Conservation (phyloP, 53 echinoderm and acorn worm species). For the Holothuria leucospilota region DNA sequence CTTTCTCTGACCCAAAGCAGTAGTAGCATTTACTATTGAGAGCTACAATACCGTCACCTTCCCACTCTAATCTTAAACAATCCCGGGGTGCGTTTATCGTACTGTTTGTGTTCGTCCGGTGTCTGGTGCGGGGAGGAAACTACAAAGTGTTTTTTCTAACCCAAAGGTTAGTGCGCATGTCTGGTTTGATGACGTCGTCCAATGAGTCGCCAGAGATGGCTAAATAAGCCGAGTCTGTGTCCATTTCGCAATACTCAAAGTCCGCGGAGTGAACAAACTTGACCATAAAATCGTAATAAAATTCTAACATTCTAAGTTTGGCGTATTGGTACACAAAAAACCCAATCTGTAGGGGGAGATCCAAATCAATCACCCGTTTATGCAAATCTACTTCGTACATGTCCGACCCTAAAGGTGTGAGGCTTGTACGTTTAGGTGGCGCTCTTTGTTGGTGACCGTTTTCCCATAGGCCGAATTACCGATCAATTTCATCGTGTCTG, state of each 20-base stretch:
- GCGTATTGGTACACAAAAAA: constrained; percentile 8
- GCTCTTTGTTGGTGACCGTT: constrained; percentile 49
- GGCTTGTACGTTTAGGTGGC: constrained; percentile 14
- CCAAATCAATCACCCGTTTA: not conserved
- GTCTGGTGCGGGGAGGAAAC: not conserved
- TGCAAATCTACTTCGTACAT: not conserved
- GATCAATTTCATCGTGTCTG: constrained; percentile 70
- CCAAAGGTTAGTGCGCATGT: not conserved
- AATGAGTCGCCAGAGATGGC: too few species aligned
- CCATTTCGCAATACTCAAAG: too few species aligned
- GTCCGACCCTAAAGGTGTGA: constrained; percentile 26
- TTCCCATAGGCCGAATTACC: constrained; percentile 68
- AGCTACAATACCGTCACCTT: too few species aligned
- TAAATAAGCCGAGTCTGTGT: too few species aligned
- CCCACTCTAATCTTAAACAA: too few species aligned
- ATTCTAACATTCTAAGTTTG: not conserved
- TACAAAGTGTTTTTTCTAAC: not conserved
- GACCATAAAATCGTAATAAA: not conserved
- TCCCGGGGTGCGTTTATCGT: too few species aligned
- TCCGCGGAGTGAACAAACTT: too few species aligned
- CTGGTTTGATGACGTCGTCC: too few species aligned
- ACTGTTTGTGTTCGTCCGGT: too few species aligned
- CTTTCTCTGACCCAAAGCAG: not conserved
- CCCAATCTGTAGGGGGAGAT: not conserved
- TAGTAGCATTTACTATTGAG: too few species aligned